Conservation (phyloP, 2,113 vertebrate genomes). For the Hemibagrus wyckioides region DNA sequence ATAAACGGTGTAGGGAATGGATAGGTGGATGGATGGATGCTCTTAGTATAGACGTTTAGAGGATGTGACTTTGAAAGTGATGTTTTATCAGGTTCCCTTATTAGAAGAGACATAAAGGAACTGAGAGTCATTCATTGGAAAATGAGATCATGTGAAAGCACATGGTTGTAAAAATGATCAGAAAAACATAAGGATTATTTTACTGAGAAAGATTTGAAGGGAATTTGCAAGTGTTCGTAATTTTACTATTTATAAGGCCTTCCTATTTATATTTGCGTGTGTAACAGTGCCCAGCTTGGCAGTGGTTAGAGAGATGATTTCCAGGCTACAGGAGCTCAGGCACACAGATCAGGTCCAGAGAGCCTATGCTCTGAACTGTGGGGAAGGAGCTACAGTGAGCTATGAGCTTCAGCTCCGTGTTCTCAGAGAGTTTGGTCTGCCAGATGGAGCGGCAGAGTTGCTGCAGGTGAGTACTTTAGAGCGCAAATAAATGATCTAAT, state of each 20-base stretch:
- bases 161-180: background rate
- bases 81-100: slow-evolving; percentile 16
- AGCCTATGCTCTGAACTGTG: slow-evolving; percentile 94
- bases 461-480: slow-evolving; percentile 79
- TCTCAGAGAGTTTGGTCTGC: slow-evolving; percentile 89
- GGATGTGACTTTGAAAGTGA: slow-evolving; percentile 11
- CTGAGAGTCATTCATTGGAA: slow-evolving; percentile 14
- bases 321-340: slow-evolving; percentile 88
- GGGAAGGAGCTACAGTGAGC: slow-evolving; percentile 94
- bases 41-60: background rate
- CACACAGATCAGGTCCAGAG: slow-evolving; percentile 94
- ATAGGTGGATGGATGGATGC: no score
- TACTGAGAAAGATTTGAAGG: background rate
- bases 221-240: background rate
- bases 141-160: background rate
- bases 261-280: background rate
- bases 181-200: background rate
- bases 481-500: background rate
- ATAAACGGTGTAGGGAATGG: no score
- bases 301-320: slow-evolving; percentile 91
- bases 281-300: slow-evolving; percentile 84
- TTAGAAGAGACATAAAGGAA: background rate
- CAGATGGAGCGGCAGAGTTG: slow-evolving; percentile 91
- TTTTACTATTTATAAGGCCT: background rate
- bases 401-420: slow-evolving; percentile 97